Evolutionary conservation across 2,797 vertebrate species (phyloP).

Genomic region (Acropternis orthonyx): DNA sequence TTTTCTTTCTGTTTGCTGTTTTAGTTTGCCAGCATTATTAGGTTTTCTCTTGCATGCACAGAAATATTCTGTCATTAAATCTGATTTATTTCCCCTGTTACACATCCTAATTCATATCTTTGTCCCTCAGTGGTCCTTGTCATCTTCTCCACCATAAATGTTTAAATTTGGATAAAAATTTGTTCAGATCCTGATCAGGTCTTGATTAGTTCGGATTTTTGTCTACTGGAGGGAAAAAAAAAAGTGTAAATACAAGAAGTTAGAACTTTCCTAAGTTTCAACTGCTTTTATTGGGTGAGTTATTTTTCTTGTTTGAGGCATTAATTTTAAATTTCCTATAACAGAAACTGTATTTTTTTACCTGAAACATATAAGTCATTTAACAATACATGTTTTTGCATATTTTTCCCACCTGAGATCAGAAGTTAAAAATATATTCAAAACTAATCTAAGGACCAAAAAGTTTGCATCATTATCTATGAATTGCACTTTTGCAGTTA

Average conservation of each 20-base stretch:
- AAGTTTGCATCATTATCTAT: not conserved
- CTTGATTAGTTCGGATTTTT: not conserved
- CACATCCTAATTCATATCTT: not conserved
- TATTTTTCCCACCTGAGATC: not conserved
- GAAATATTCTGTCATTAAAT: not conserved
- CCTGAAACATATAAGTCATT: not conserved
- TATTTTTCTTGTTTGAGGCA: not conserved
- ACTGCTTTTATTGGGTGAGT: not conserved
- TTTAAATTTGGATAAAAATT: not conserved
- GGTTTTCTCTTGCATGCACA: not conserved
- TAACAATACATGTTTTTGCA: not conserved
- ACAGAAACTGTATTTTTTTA: not conserved
- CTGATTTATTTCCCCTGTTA: not conserved
- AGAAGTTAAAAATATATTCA: not conserved
- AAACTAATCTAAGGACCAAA: not conserved
- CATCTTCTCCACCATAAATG: not conserved
- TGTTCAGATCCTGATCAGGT: not conserved
- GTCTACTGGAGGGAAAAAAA: not conserved
- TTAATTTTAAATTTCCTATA: not conserved
- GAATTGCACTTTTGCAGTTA: not conserved
- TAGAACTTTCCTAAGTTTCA: not conserved
- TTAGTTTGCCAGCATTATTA: not conserved
- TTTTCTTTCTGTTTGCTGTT: not conserved
- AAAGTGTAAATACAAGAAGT: not conserved
- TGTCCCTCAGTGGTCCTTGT: not conserved